Evolutionary conservation across 1,140 invertebrate genomes (phyloP).

Genomic region (Drosophila kepulauana): DNA sequence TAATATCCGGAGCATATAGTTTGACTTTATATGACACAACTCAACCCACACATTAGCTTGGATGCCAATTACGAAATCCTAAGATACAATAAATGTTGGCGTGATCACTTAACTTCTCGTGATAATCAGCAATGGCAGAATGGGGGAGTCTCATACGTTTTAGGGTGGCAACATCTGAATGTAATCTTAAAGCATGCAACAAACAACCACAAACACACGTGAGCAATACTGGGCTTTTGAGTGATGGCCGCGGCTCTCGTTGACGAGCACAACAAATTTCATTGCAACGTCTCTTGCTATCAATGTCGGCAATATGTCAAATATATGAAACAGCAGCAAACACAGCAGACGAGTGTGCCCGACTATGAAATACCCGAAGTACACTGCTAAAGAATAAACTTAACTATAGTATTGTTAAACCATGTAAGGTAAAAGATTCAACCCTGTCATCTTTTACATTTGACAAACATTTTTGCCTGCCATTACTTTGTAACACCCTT

Average conservation of each 20-base stretch:
- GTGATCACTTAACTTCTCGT: slow-evolving; percentile 24
- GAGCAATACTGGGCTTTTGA: slow-evolving; percentile 46
- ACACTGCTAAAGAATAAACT: too few relatives aligned
- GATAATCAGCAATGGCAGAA: slow-evolving; percentile 3
- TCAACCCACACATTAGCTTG: not conserved
- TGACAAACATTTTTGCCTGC: too few relatives aligned
- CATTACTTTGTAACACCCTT: too few relatives aligned
- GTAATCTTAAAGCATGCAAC: slow-evolving; percentile 8
- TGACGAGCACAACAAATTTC: slow-evolving; percentile 79
- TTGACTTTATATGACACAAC: not conserved
- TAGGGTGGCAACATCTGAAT: slow-evolving; percentile 32
- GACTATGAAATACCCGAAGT: too few relatives aligned
- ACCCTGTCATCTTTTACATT: too few relatives aligned
- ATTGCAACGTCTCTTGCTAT: slow-evolving; percentile 78
- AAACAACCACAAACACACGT: not conserved
- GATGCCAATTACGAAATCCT: not conserved
- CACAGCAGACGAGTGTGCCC: not conserved
- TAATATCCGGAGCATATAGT: not conserved
- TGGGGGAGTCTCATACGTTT: not conserved
- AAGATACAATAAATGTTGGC: not conserved
- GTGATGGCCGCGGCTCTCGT: slow-evolving; percentile 67
- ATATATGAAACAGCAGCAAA: slow-evolving; percentile 52
- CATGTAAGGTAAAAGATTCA: not conserved
- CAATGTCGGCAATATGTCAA: slow-evolving; percentile 81
- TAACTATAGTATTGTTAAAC: too few relatives aligned